These are phyloP conservation scores for Syrphus vitripennis DNA, from an alignment of 2,888 invertebrate genomes.

Conservation along the genomic window DNA sequence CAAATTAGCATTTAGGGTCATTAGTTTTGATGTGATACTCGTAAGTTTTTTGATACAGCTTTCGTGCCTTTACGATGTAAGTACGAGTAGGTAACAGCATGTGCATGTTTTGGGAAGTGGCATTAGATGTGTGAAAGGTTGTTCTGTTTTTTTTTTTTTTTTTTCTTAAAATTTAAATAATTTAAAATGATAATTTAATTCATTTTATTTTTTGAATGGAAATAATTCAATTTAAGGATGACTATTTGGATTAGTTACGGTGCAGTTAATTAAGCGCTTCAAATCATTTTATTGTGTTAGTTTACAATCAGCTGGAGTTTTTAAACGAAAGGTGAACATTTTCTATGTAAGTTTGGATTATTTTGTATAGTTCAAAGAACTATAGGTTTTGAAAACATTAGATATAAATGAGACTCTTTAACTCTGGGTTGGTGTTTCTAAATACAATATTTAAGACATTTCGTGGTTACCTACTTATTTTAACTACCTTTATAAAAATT, in stretches of 20 bases:
- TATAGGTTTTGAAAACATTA: too few species aligned
- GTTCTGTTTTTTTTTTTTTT: neutral
- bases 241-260: slow-evolving; percentile 34
- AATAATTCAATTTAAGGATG: slow-evolving; percentile 26
- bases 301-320: neutral
- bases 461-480: too few species aligned
- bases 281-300: neutral
- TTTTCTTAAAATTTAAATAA: neutral
- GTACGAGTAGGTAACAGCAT: slow-evolving; percentile 26
- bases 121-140: slow-evolving; percentile 55
- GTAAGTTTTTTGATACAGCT: neutral
- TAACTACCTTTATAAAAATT: too few species aligned
- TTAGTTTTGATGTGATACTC: slow-evolving; percentile 67
- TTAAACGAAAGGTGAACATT: neutral
- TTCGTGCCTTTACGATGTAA: neutral
- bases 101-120: slow-evolving; percentile 25
- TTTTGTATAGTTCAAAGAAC: neutral
- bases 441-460: too few species aligned
- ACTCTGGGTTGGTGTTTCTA: too few species aligned
- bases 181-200: slow-evolving; percentile 45
- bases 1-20: slow-evolving; percentile 71
- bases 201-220: neutral
- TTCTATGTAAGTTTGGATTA: neutral
- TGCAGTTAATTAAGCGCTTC: neutral
- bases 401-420: too few species aligned